A percentile compares a stretch with the other conserved stretches of the same genome.
These are phyloP conservation scores for Drosophila ananassae DNA, from an alignment of 1,140 invertebrate species.

Conservation along the genomic window DNA sequence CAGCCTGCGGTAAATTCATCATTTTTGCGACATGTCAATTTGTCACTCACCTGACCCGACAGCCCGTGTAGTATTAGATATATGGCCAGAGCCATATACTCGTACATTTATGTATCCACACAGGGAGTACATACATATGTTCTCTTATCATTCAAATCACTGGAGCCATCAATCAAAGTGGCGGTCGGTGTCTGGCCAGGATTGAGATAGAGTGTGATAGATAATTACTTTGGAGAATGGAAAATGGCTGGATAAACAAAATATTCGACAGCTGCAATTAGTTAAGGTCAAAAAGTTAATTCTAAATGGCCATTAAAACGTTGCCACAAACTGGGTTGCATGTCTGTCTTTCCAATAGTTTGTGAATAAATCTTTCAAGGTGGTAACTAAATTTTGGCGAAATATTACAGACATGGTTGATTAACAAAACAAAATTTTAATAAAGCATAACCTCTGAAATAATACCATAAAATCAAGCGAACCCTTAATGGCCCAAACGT, in stretches of 20 bases:
- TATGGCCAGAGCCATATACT: conserved; percentile 8
- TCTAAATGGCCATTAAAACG: conserved; percentile 14
- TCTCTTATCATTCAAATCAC: conserved; percentile 52
- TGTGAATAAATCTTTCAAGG: not conserved
- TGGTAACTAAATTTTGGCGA: not conserved
- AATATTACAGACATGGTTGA: not conserved
- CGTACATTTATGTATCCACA: not conserved
- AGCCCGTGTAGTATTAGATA: conserved; percentile 31
- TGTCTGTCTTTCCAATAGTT: not conserved
- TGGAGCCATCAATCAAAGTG: conserved; percentile 61
- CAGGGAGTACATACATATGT: conserved; percentile 20
- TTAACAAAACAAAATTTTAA: not conserved
- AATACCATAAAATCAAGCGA: too few species aligned
- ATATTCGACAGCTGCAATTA: conserved; percentile 8
- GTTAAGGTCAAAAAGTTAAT: conserved; percentile 27
- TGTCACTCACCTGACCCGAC: conserved; percentile 66
- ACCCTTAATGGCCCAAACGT: not conserved
- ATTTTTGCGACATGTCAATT: conserved; percentile 78
- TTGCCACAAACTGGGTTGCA: not conserved
- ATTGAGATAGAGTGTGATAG: conserved; percentile 59
- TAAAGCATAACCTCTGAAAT: too few species aligned
- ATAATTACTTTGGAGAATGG: conserved; percentile 47
- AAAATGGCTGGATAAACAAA: conserved; percentile 5
- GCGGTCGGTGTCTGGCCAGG: conserved; percentile 12
- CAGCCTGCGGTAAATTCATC: conserved; percentile 62